Conservation (phyloP, 2,797 vertebrate species). For the Lepus townsendii region DNA sequence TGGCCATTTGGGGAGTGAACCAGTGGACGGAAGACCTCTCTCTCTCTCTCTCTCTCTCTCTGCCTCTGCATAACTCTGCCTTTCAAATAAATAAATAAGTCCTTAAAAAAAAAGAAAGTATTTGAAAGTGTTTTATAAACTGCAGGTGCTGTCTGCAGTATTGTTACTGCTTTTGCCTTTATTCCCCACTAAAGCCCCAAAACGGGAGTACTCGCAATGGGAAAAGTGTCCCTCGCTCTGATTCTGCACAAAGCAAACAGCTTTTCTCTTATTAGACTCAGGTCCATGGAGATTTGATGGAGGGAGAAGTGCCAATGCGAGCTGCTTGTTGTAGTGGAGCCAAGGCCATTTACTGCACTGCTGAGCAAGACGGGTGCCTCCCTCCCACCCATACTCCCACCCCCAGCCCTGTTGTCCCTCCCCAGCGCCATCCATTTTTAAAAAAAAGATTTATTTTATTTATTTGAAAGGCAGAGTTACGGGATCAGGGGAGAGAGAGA, state of each 20-base stretch:
- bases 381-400: neutral
- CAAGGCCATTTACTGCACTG: neutral
- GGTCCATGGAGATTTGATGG: neutral
- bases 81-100: no score
- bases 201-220: neutral
- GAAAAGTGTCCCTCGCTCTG: neutral
- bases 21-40: no score
- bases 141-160: neutral
- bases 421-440: neutral
- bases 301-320: neutral
- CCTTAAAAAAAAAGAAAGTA: neutral
- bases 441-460: no score
- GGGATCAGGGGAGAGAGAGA: no score
- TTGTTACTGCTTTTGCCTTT: neutral
- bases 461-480: no score
- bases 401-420: neutral
- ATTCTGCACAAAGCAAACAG: conserved; percentile 9
- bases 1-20: no score
- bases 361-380: neutral
- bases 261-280: neutral
- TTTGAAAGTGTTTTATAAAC: conserved; percentile 42
- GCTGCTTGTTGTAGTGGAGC: neutral
- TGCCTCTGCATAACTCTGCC: no score
- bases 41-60: no score
- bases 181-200: neutral